phyloP scores from a whole-genome alignment of 2,797 vertebrate genomes.

The Schizothorax lantsangensis region DNA sequence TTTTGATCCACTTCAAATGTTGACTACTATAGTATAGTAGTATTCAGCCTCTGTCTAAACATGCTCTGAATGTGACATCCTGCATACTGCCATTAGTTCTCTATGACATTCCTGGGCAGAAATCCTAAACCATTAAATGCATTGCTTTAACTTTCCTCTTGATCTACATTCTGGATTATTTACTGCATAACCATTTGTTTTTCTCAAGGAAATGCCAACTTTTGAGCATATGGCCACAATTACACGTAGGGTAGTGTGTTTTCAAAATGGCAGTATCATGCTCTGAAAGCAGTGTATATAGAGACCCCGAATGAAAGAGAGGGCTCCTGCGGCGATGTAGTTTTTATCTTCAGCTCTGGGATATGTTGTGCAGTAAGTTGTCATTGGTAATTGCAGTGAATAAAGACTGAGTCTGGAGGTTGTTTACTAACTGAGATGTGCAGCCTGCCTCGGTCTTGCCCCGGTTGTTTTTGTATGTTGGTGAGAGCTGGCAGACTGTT shows the following conservation, averaged over 20 bases:
- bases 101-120: conserved; percentile 10
- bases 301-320: neutral
- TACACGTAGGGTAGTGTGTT: conserved; percentile 32
- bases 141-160: conserved; percentile 33
- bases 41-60: neutral
- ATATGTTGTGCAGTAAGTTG: conserved; percentile 27
- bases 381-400: conserved; percentile 46
- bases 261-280: neutral
- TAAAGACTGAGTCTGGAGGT: conserved; percentile 21
- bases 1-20: no score
- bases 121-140: conserved; percentile 32
- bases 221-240: conserved; percentile 47
- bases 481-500: conserved; percentile 7
- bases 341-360: conserved; percentile 1
- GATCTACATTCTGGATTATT: conserved; percentile 29
- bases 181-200: conserved; percentile 44
- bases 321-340: neutral
- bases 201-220: conserved; percentile 24
- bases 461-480: conserved; percentile 8
- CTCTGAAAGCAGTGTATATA: neutral
- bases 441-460: neutral
- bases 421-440: conserved; percentile 40
- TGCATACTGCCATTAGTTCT: neutral
- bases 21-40: neutral
- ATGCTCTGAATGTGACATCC: neutral